Evolutionary conservation across 2,797 vertebrate species (phyloP), one percentile per base, ranked within the genome.

Genomic region (Carapus acus): DNA sequence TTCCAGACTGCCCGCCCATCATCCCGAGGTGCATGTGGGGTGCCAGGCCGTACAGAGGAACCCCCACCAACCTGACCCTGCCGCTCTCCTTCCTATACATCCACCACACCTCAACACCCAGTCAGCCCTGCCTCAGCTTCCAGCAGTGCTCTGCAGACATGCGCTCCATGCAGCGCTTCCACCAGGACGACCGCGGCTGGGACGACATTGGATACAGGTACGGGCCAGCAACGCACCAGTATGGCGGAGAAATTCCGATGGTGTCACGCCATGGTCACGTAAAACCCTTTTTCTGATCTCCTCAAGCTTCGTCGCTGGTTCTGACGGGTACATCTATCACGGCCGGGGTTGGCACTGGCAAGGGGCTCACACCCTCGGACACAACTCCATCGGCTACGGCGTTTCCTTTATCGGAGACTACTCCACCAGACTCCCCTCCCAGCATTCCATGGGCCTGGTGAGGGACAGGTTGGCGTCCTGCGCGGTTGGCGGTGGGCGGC

Each of bases 191-290:
- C 0, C 68, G 77, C 0, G 86, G 82, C 52, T 96, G 94, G 94
- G 81, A 88, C 0, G 93, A 97, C 83, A 93, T 97, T 0, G 93
- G 93, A 18, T 97, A 97, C 86, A 97, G 90, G 94, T 92, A 61
- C 33, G 24, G 3, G 4, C 17, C 6, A 11, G 19, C 7, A 24
- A 2, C 23, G n/a, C 14, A 21, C 1, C 20, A 8, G 9, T 21
- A 29, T 8, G 39, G 22, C 54, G 15, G 24, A 27, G 9, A 27
- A 27, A 27, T 27, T 27, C 5, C 24, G 24, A 27, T 27, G 4
- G 24, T 5, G 31, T 33, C 31, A 7, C 8, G 31, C 3, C 31
- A 7, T 3, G 14, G 31, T 9, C 31, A 33, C 31, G 3, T 11
- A 6, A 13, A 33, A 13, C 14, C 31, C 31, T 33, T 33, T 33